Base-by-base conservation (phyloP, 1,140 invertebrate species). In the Ostrea denselamellosa region DNA sequence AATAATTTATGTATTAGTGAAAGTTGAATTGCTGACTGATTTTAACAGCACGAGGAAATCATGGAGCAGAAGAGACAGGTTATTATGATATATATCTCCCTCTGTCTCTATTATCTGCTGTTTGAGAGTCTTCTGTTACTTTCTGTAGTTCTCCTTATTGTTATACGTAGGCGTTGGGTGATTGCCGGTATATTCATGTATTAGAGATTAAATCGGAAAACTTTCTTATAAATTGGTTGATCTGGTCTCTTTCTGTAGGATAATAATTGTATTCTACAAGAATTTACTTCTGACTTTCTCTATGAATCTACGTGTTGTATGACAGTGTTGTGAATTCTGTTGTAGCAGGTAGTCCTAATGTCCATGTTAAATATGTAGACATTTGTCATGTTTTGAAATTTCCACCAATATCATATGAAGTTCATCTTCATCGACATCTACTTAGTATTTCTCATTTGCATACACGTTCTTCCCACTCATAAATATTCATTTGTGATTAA, bases 41-140 rank as follows among this genome's bases (percentile, higher is more conserved):
- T 77, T 77, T 77, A 77, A 25, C 68, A 77, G 25, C 25, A 34
- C 68, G 68, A 77, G 22, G 68, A 77, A 12, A 34, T 77, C 9
- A 14, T 12, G 68, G 68, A 77, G 12, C 68, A 77, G 28, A 77
- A 34, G 28, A 22, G 68, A 77, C 68, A 77, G 68, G 68, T 77
- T 77, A 34, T 77, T 28, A 77, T 77, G 28, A 12, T 19, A 5
- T 5, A 19, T 19, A 62, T 28, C 28, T 77, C 22, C 34, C 5
- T 14, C 28, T 77, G 9, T 77, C 28, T 77, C 68, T 77, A 28
- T 34, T 14, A 77, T 77, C 28, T 77, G 68, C 68, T 77, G 22
- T 77, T 77, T 77, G 9, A 12, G 65, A 17, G 14, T 77, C 10
- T 77, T 25, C 14, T 25, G 8, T 2, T 8, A 10, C 22, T 34